Evolutionary conservation across 2,888 invertebrate species (phyloP).

Genomic region (Microchrysa polita): DNA sequence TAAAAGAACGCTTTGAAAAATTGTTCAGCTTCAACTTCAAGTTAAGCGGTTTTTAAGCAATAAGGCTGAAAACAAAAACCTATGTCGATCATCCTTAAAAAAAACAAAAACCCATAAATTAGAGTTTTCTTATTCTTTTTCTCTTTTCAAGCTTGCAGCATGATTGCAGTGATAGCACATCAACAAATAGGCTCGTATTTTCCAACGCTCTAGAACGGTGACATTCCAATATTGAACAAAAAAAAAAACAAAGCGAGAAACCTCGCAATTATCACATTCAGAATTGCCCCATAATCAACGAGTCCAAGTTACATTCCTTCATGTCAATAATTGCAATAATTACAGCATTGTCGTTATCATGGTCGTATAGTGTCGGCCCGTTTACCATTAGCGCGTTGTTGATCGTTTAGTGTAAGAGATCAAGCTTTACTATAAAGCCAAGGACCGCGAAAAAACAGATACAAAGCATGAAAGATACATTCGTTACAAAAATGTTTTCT

Average conservation of each 20-base stretch:
- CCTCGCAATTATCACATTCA: constrained; percentile 6
- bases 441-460: not conserved
- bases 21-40: too few species aligned
- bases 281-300: constrained; percentile 7
- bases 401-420: not conserved
- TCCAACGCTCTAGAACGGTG: too few species aligned
- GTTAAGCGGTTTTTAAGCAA: too few species aligned
- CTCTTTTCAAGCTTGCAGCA: too few species aligned
- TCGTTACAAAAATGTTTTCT: constrained; percentile 13
- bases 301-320: constrained; percentile 16
- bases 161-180: too few species aligned
- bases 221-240: constrained; percentile 19
- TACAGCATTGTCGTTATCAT: not conserved
- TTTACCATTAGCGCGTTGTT: constrained; percentile 23
- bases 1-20: too few species aligned
- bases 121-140: too few species aligned
- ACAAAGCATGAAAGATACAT: constrained; percentile 1
- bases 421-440: not conserved
- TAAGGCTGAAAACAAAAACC: too few species aligned
- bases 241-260: not conserved
- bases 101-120: too few species aligned
- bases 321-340: constrained; percentile 40
- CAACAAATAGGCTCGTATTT: too few species aligned
- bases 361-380: constrained; percentile 8
- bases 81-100: too few species aligned